Conservation (phyloP, 2,888 invertebrate species). For the Teleogryllus oceanicus region DNA sequence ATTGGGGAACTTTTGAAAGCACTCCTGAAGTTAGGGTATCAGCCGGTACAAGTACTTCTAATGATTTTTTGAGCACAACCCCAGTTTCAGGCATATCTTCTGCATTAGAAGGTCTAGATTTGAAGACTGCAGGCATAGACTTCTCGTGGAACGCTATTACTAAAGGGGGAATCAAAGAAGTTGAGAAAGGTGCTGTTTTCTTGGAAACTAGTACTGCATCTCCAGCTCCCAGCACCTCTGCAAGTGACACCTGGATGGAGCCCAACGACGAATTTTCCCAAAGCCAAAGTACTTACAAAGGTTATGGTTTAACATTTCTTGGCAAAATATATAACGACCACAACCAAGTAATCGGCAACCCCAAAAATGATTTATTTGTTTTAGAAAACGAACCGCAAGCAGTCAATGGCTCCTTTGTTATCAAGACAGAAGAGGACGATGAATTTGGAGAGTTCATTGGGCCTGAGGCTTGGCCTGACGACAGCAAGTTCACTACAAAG, state of each 20-base stretch:
- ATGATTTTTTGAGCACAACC: neutral
- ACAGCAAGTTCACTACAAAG: slow-evolving; percentile 22
- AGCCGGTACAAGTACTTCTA: neutral
- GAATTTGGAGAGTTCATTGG: slow-evolving; percentile 40
- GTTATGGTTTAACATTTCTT: slow-evolving; percentile 21
- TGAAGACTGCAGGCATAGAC: neutral
- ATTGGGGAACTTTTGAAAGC: slow-evolving; percentile 32
- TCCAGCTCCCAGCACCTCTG: no score
- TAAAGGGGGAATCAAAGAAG: no score
- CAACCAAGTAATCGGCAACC: neutral
- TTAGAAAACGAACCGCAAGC: neutral
- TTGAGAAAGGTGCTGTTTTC: no score
- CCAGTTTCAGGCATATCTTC: neutral
- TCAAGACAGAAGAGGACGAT: slow-evolving; percentile 29
- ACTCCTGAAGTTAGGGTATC: neutral
- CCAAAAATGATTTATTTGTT: slow-evolving; percentile 9
- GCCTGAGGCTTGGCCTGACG: slow-evolving; percentile 33
- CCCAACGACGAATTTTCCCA: neutral
- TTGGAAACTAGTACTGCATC: no score
- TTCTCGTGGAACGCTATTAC: no score
- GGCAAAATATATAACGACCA: slow-evolving; percentile 25
- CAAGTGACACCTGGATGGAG: neutral
- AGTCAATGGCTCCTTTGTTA: neutral
- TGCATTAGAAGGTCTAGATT: slow-evolving; percentile 5
- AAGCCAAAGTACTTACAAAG: neutral